Evolutionary conservation across 2,888 invertebrate species (phyloP).

Genomic region (Dryadula phaetusa): DNA sequence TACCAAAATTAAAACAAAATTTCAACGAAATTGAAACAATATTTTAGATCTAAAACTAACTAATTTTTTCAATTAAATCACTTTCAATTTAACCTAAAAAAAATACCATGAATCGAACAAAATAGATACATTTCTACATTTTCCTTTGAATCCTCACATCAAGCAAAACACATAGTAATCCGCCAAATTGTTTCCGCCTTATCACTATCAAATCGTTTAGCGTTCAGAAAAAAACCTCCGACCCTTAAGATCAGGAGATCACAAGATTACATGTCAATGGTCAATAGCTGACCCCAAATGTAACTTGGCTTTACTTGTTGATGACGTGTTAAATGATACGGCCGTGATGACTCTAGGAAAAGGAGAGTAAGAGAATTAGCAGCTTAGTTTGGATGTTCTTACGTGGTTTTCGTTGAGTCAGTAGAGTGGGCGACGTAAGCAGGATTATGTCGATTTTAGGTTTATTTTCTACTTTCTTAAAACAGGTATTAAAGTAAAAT

Average conservation of each 20-base stretch:
- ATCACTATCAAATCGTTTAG: conserved; percentile 36
- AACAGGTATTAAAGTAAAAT: no score
- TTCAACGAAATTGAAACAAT: no score
- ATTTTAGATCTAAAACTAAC: no score
- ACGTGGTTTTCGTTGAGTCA: neutral
- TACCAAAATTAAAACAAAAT: no score
- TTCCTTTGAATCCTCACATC: neutral
- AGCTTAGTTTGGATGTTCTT: neutral
- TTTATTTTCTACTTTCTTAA: neutral
- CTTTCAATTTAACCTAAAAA: no score
- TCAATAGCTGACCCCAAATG: conserved; percentile 53
- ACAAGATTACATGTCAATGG: conserved; percentile 51
- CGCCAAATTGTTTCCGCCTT: conserved; percentile 44
- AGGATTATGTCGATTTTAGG: neutral
- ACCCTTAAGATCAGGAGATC: conserved; percentile 51
- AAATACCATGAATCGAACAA: neutral
- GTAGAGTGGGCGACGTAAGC: neutral
- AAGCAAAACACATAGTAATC: conserved; percentile 21
- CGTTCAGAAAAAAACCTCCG: conserved; percentile 24
- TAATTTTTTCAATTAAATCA: no score
- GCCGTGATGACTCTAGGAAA: neutral
- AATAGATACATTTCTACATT: neutral
- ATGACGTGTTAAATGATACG: conserved; percentile 27
- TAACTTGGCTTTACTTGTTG: conserved; percentile 43
- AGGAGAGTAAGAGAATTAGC: neutral